These are phyloP conservation scores for Thinocorus orbignyianus DNA, from an alignment of 2,113 vertebrate genomes.

Conservation along the genomic window DNA sequence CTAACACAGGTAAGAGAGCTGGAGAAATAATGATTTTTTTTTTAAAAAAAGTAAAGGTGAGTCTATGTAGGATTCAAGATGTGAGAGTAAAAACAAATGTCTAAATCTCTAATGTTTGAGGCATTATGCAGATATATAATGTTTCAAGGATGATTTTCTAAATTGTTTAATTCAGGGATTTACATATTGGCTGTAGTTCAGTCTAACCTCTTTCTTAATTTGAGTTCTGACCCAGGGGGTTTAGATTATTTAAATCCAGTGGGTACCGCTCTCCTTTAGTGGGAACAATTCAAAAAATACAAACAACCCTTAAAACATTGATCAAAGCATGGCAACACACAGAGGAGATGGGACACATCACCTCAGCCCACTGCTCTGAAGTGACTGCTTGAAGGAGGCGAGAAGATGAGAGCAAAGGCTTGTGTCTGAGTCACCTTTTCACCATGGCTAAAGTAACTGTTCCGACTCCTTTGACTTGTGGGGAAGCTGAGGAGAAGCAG, in stretches of 20 bases:
- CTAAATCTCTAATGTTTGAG: not conserved
- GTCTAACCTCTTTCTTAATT: not conserved
- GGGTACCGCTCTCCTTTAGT: not conserved
- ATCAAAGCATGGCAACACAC: not conserved
- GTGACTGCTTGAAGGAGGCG: not conserved
- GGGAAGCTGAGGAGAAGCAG: not conserved
- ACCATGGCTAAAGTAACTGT: not conserved
- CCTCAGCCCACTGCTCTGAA: not conserved
- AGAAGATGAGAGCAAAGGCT: not conserved
- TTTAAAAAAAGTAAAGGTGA: fast-evolving
- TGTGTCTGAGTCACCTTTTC: not conserved
- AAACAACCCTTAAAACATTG: not conserved
- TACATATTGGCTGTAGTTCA: not conserved
- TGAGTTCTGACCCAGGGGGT: not conserved
- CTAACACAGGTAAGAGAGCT: not conserved
- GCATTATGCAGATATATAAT: not conserved
- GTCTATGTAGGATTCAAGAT: not conserved
- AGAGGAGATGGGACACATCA: not conserved
- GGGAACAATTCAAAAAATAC: not conserved
- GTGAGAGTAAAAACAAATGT: not conserved
- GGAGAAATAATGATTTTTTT: not conserved
- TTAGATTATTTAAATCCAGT: not conserved
- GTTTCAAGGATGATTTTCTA: not conserved
- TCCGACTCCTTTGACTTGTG: not conserved
- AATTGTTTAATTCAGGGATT: not conserved